phyloP scores from a whole-genome alignment of 2,113 vertebrate species.

The Rhinopithecus roxellana region DNA sequence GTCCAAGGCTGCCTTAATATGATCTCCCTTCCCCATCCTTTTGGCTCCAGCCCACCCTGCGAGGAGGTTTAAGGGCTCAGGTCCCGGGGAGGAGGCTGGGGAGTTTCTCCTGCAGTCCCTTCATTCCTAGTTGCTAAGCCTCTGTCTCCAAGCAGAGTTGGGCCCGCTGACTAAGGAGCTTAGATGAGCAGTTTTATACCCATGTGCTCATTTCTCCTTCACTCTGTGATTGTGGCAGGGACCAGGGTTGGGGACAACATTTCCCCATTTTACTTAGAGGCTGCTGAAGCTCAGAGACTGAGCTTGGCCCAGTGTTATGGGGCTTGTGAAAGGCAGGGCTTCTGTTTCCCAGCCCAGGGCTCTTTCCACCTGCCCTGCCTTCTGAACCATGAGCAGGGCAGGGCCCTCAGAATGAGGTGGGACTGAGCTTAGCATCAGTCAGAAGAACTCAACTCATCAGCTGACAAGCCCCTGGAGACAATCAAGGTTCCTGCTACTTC shows the following conservation, averaged over 20 bases:
- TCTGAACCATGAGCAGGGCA: not conserved
- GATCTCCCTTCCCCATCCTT: not conserved
- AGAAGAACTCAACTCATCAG: not conserved
- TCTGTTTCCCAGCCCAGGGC: not conserved
- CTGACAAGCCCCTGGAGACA: not conserved
- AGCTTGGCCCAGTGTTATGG: not conserved
- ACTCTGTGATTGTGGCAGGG: not conserved
- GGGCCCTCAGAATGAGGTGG: not conserved
- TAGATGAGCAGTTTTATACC: not conserved
- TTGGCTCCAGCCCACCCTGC: not conserved
- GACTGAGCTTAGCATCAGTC: not conserved
- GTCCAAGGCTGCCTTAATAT: not conserved
- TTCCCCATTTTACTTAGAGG: not conserved
- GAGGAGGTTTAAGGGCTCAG: not conserved
- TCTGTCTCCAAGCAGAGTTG: not conserved
- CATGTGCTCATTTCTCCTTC: not conserved
- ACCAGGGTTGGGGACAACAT: not conserved
- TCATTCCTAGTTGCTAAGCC: not conserved
- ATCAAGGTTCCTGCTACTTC: not conserved
- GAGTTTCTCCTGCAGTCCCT: not conserved
- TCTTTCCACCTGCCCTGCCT: not conserved
- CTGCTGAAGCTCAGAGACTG: not conserved
- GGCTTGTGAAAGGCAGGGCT: not conserved
- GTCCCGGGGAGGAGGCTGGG: not conserved
- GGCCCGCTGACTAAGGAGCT: not conserved